A percentile compares a stretch with the other conserved stretches of the same genome.
phyloP scores from a whole-genome alignment of 2,888 invertebrate species.

The Druceiella hillmani region DNA sequence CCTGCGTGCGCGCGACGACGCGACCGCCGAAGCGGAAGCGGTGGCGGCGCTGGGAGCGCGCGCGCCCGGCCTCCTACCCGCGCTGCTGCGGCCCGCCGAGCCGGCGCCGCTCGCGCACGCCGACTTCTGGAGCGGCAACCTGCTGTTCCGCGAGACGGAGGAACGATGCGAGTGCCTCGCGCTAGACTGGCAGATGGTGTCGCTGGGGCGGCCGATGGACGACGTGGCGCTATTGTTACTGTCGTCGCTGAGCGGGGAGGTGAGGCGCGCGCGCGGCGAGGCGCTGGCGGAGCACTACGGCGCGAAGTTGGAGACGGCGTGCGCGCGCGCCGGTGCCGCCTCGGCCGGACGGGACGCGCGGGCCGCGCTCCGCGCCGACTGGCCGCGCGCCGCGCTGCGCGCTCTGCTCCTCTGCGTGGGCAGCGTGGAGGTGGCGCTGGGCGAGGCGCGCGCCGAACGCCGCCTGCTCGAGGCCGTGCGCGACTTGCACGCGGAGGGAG shows the following conservation, averaged over 20 bases:
- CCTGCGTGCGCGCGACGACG: constrained; percentile 59
- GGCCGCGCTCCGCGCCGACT: constrained; percentile 53
- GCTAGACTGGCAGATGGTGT: constrained; percentile 83
- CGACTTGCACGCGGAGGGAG: constrained; percentile 66
- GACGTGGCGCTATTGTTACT: constrained; percentile 68
- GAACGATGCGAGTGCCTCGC: constrained; percentile 60
- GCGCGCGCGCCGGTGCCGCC: constrained; percentile 56
- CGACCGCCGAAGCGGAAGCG: constrained; percentile 55
- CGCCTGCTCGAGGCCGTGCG: constrained; percentile 68
- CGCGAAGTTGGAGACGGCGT: constrained; percentile 55
- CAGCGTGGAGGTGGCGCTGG: constrained; percentile 74
- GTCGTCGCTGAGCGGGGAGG: constrained; percentile 66
- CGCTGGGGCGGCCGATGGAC: constrained; percentile 70
- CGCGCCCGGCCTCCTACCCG: constrained; percentile 67
- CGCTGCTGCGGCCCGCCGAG: constrained; percentile 64
- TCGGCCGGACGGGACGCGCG: constrained; percentile 47
- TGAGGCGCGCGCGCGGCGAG: constrained; percentile 59
- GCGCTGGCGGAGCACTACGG: constrained; percentile 67
- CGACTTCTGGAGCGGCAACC: constrained; percentile 80
- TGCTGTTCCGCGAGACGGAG: constrained; percentile 56
- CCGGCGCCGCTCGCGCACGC: constrained; percentile 76
- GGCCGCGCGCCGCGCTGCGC: constrained; percentile 63
- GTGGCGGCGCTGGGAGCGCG: constrained; percentile 61
- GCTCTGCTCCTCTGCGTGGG: constrained; percentile 76
- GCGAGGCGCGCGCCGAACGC: constrained; percentile 69